Evolutionary conservation across 2,113 vertebrate genomes (phyloP), one percentile per base, ranked within the genome.

Genomic region (Paradisaea rubra): DNA sequence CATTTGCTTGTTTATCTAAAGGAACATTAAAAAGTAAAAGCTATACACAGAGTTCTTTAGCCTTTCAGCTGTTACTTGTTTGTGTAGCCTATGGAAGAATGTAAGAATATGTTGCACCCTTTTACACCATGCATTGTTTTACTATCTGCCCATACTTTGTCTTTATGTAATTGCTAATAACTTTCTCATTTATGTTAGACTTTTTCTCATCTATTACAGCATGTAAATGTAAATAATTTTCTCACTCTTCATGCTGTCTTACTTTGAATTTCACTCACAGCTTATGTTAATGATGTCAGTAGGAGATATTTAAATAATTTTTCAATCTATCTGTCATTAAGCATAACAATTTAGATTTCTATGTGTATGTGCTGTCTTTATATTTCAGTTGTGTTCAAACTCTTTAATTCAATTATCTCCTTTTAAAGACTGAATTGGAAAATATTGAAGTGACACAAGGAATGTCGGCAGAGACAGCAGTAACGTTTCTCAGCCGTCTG

Each of bases 361-460:
- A 2, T 81, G 35, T 73, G 18, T 78, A 42, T 85, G 19, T 69
- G 47, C 77, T 88, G 24, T 72, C 91, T 87, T 95, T 94, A 21
- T 86, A 65, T 85, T 92, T 71, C 52, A 49, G 16, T 96, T 73
- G 18, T 86, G 66, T 86, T 93, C 81, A 80, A 93, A 91, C 52
- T 86, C 47, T 96, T 92, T 97, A 96, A 96, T 93, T 59, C 81
- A 84, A 96, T 93, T 96, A 82, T 94, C 97, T 97, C 96, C 83
- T 97, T 86, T 97, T 96, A 81, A 98, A 99, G 99, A 98, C 97
- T 53, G 99, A 99, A 97, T 74, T 99, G 97, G 99, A 99, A 96
- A 99, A 98, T 96, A 98, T 99, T 50, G 99, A 99, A 98, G 98
- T 98, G 56, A 99, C 99, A 12, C 99, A 99, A 98, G 99, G 99